Conservation (phyloP, 2,113 vertebrate genomes). For the Strix uralensis region DNA sequence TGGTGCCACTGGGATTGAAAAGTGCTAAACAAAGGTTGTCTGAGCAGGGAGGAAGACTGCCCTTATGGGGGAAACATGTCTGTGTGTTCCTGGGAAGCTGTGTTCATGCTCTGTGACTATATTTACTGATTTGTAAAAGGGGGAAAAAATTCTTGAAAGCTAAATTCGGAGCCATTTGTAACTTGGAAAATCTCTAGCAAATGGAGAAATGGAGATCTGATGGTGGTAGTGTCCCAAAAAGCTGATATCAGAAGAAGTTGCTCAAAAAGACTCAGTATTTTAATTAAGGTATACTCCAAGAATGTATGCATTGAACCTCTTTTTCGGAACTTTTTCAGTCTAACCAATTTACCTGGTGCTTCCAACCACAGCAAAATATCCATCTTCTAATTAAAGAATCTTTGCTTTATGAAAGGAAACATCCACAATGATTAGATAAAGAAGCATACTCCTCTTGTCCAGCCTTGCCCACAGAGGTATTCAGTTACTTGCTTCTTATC, state of each 20-base stretch:
- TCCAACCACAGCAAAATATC: not conserved
- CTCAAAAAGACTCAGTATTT: not conserved
- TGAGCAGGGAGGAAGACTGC: not conserved
- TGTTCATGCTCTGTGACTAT: not conserved
- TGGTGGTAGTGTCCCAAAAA: not conserved
- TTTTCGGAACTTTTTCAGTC: not conserved
- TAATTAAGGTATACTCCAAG: not conserved
- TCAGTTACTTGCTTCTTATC: not conserved
- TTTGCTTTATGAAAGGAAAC: not conserved
- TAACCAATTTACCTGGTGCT: not conserved
- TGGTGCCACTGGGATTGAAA: not conserved
- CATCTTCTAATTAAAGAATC: not conserved
- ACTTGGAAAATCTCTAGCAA: not conserved
- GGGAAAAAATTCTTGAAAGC: not conserved
- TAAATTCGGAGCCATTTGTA: not conserved
- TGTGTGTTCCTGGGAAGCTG: not conserved
- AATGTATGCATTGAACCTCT: not conserved
- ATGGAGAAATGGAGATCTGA: not conserved
- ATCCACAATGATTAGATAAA: not conserved
- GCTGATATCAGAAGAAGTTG: not conserved
- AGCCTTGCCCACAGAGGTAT: not conserved
- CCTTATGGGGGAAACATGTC: not conserved
- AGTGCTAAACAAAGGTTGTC: rapidly evolving
- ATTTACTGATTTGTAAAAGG: not conserved
- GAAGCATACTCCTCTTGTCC: not conserved